phyloP scores from a whole-genome alignment of 2,797 vertebrate genomes.

The Helostoma temminkii region DNA sequence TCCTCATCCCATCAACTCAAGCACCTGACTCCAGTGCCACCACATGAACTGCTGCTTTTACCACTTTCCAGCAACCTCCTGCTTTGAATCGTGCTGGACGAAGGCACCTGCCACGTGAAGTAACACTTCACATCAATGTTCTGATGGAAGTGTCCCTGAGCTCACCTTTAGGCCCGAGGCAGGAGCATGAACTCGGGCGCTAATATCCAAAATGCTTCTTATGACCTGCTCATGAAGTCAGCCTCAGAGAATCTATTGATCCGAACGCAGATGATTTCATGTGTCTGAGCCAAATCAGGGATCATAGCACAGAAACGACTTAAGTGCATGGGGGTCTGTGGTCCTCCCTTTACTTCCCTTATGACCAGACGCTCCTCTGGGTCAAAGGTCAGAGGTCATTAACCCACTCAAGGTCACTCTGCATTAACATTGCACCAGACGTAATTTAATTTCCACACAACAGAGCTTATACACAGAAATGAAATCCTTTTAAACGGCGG shows the following conservation, averaged over 20 bases:
- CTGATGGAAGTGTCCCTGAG: too few relatives aligned
- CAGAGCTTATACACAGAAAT: constrained; percentile 63
- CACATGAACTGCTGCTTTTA: too few relatives aligned
- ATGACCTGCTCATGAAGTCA: constrained; percentile 84
- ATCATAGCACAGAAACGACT: constrained; percentile 42
- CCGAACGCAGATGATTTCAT: constrained; percentile 64
- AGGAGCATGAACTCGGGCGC: constrained; percentile 76
- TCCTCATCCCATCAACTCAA: too few relatives aligned
- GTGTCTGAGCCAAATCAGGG: constrained; percentile 62
- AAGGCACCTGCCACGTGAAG: too few relatives aligned
- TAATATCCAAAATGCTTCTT: constrained; percentile 83
- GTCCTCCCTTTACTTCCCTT: constrained; percentile 83
- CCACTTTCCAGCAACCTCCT: too few relatives aligned
- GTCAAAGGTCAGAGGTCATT: constrained; percentile 86
- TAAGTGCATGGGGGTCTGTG: constrained; percentile 89
- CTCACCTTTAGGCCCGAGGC: constrained; percentile 56
- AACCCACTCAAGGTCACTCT: constrained; percentile 86
- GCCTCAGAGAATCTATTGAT: constrained; percentile 80
- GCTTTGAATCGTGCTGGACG: too few relatives aligned
- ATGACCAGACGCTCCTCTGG: constrained; percentile 84
- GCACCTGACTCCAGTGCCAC: too few relatives aligned
- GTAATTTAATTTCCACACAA: constrained; percentile 89
- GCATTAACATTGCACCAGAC: constrained; percentile 83
- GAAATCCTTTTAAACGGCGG: constrained; percentile 70
- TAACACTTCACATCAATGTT: too few relatives aligned